These are phyloP conservation scores for Hippocampus kuda DNA, from an alignment of 2,797 vertebrate genomes.

Conservation along the genomic window DNA sequence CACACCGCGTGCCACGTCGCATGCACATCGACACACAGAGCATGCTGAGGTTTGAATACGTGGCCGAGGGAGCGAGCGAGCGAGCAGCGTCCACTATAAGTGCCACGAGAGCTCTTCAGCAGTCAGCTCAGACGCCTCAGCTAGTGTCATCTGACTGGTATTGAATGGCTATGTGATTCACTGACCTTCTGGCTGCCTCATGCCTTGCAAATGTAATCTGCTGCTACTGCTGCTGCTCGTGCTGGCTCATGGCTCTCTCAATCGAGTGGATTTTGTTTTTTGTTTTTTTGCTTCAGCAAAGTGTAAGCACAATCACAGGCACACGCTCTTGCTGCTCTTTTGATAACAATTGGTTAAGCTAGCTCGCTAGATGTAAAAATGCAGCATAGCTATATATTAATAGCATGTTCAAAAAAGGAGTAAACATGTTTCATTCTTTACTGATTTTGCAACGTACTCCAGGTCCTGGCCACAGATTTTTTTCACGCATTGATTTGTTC, in stretches of 20 bases:
- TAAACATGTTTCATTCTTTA: too few species aligned
- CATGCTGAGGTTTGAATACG: neutral
- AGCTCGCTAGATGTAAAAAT: too few species aligned
- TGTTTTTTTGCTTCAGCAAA: constrained; percentile 6
- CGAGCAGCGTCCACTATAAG: constrained; percentile 37
- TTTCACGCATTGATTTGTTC: too few species aligned
- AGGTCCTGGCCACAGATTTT: too few species aligned
- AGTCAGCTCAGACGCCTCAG: constrained; percentile 40
- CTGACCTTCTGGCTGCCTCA: constrained; percentile 71
- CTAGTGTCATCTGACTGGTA: constrained; percentile 51
- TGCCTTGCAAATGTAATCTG: constrained; percentile 82
- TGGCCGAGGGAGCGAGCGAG: neutral
- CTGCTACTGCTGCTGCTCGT: constrained; percentile 40
- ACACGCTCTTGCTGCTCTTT: constrained; percentile 4
- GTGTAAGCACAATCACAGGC: constrained; percentile 19
- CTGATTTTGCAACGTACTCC: too few species aligned
- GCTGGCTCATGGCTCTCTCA: constrained; percentile 50
- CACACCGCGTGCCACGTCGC: neutral
- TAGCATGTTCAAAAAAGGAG: neutral
- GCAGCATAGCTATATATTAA: neutral
- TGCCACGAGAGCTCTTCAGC: constrained; percentile 58
- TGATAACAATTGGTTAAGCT: neutral
- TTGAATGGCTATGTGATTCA: constrained; percentile 67
- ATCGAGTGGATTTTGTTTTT: constrained; percentile 10
- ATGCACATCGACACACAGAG: too few species aligned